These are phyloP conservation scores for Sebastes kiyomatsui DNA, from an alignment of 2,797 vertebrate species.

Conservation along the genomic window DNA sequence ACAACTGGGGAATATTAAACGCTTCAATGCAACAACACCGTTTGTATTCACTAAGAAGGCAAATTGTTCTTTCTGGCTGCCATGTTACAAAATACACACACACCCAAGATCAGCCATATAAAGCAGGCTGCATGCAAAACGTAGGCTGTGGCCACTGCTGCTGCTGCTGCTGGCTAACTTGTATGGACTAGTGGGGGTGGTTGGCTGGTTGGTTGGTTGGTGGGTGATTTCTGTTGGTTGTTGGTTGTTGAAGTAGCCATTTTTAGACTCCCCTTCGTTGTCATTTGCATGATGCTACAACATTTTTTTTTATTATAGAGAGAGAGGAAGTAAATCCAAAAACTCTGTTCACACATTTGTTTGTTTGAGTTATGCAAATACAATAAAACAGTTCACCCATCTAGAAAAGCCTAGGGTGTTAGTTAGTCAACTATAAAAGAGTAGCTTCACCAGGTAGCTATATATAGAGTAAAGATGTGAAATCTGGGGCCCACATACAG, in stretches of 20 bases:
- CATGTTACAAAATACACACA: slow-evolving; percentile 32
- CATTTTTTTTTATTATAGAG: too few species aligned
- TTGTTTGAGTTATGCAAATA: slow-evolving; percentile 13
- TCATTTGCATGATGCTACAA: slow-evolving; percentile 63
- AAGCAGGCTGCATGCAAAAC: slow-evolving; percentile 20
- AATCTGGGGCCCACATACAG: slow-evolving; percentile 28
- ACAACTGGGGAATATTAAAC: background rate
- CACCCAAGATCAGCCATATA: slow-evolving; percentile 27
- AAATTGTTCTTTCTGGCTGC: slow-evolving; percentile 16
- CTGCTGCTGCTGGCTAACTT: slow-evolving; percentile 61
- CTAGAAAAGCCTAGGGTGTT: too few species aligned
- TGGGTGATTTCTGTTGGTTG: slow-evolving; percentile 42
- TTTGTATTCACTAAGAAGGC: background rate
- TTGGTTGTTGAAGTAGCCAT: slow-evolving; percentile 74
- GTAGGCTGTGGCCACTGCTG: slow-evolving; percentile 53
- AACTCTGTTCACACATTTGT: background rate
- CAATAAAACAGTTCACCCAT: background rate
- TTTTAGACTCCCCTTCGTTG: slow-evolving; percentile 75
- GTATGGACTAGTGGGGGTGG: slow-evolving; percentile 55
- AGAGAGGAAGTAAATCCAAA: slow-evolving; percentile 35
- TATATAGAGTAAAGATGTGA: slow-evolving; percentile 11
- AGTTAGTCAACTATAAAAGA: slow-evolving; percentile 3
- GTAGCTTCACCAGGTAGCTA: slow-evolving; percentile 29
- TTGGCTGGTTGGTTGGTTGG: slow-evolving; percentile 77
- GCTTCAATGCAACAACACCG: background rate